Conservation (phyloP, 2,113 vertebrate genomes). For the Melanerpes aurifrons region DNA sequence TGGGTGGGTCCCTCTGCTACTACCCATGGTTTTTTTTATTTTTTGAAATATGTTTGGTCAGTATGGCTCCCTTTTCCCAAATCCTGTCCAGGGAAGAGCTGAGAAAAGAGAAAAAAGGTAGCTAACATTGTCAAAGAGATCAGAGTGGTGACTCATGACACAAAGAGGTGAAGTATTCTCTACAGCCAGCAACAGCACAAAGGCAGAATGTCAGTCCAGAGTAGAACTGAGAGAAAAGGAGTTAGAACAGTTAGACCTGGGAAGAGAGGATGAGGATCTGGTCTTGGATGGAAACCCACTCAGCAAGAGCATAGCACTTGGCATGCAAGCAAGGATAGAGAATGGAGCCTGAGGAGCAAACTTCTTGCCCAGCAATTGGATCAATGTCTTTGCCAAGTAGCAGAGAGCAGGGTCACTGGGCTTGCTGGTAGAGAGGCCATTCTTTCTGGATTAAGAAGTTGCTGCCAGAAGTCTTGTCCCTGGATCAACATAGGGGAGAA, state of each 20-base stretch:
- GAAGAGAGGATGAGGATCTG: background rate
- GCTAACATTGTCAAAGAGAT: rapidly evolving
- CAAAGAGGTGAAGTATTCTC: background rate
- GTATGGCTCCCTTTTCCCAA: background rate
- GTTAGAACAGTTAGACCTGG: background rate
- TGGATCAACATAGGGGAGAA: rapidly evolving
- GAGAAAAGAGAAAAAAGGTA: background rate
- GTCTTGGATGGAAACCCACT: background rate
- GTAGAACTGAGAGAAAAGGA: background rate
- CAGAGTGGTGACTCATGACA: rapidly evolving
- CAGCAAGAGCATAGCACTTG: background rate
- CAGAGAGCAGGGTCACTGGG: background rate
- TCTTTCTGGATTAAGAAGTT: background rate
- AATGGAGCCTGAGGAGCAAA: rapidly evolving
- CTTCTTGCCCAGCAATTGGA: rapidly evolving
- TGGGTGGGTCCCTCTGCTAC: background rate
- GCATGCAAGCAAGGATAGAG: background rate
- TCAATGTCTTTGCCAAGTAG: rapidly evolving
- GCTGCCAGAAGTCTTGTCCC: background rate
- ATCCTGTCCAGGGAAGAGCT: background rate
- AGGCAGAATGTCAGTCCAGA: rapidly evolving
- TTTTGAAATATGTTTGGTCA: background rate
- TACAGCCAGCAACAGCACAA: background rate
- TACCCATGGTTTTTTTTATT: background rate
- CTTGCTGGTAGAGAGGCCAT: background rate